Evolutionary conservation across 2,113 vertebrate species (phyloP).

Genomic region (Ploceus nigricollis): DNA sequence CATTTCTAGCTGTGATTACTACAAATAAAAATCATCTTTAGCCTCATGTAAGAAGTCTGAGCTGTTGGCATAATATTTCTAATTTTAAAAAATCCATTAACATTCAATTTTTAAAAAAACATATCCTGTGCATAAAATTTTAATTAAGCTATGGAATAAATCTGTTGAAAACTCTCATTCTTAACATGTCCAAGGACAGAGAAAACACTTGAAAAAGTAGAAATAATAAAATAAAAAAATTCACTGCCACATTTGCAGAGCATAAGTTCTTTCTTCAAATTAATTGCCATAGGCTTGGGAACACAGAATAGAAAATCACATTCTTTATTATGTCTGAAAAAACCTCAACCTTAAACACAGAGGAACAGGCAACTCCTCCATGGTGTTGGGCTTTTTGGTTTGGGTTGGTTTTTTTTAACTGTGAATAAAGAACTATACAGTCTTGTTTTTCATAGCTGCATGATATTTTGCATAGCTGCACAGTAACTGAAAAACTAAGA

Average conservation of each 20-base stretch:
- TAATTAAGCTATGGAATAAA: background rate
- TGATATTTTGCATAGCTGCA: background rate
- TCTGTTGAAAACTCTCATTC: background rate
- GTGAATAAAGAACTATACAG: background rate
- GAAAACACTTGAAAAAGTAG: background rate
- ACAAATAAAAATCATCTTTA: background rate
- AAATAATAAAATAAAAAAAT: background rate
- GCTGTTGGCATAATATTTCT: background rate
- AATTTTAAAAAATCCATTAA: background rate
- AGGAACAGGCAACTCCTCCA: background rate
- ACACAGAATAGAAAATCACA: background rate
- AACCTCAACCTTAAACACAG: background rate
- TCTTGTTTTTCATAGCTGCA: background rate
- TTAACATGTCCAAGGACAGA: background rate
- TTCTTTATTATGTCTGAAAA: background rate
- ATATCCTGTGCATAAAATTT: background rate
- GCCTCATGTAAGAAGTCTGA: background rate
- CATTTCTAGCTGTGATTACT: background rate
- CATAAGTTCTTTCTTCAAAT: background rate
- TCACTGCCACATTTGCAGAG: background rate
- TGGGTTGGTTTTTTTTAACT: background rate
- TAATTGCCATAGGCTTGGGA: background rate
- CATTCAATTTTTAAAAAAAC: background rate
- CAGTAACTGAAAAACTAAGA: background rate
- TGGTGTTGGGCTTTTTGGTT: background rate